These are phyloP conservation scores for Chironomus tentans DNA, from an alignment of 2,888 invertebrate genomes.

Conservation along the genomic window DNA sequence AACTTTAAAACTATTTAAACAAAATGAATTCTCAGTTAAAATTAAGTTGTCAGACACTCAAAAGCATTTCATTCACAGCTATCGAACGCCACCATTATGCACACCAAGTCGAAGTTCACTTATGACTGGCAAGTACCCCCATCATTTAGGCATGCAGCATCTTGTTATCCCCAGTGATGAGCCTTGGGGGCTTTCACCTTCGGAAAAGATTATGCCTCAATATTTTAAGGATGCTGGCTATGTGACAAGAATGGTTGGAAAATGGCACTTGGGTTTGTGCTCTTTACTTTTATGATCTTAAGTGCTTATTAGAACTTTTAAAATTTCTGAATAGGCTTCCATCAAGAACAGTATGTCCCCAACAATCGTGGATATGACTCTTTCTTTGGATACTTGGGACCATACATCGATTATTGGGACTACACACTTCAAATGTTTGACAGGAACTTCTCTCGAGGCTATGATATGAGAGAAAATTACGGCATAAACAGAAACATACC, in stretches of 20 bases:
- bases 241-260: slow-evolving; percentile 73
- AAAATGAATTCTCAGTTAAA: too few relatives aligned
- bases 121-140: slow-evolving; percentile 78
- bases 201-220: slow-evolving; percentile 60
- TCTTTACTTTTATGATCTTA: slow-evolving; percentile 45
- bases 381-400: slow-evolving; percentile 79
- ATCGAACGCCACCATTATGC: slow-evolving; percentile 59
- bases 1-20: too few relatives aligned
- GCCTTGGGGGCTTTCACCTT: slow-evolving; percentile 60
- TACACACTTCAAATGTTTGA: slow-evolving; percentile 45
- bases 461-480: slow-evolving; percentile 46
- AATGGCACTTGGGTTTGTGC: slow-evolving; percentile 88
- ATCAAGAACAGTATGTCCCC: too few relatives aligned
- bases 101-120: slow-evolving; percentile 76
- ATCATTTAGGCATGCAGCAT: slow-evolving; percentile 51
- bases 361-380: slow-evolving; percentile 60
- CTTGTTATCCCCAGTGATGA: slow-evolving; percentile 57
- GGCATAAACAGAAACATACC: slow-evolving; percentile 45
- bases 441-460: slow-evolving; percentile 39
- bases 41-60: too few relatives aligned
- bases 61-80: neutral
- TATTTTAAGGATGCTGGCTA: slow-evolving; percentile 63
- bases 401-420: slow-evolving; percentile 71
- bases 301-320: too few relatives aligned
- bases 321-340: too few relatives aligned